Base-by-base conservation (phyloP, 2,888 invertebrate genomes). In the Frankliniella intonsa region DNA sequence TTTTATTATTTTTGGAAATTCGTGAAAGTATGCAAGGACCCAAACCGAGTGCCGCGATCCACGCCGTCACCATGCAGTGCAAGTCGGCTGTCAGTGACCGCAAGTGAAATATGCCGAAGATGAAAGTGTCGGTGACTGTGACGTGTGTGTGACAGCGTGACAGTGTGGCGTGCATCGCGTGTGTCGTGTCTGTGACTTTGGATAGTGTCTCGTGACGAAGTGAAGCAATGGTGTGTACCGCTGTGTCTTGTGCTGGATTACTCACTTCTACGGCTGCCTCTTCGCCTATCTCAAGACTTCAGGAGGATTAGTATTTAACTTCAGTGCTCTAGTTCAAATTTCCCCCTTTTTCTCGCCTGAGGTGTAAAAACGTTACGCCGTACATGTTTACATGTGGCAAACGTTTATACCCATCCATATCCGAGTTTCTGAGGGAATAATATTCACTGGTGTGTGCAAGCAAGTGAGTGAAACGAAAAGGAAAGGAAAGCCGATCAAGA, bases 31-130 rank as follows among this genome's bases (percentile, higher is more conserved):
- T 76, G 69, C 69, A 76, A 76, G 69, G 69, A 76, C 69, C 62
- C 14, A 19, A 62, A 38, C 38, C 19, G 55, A 19, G 55, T 17
- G 17, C 55, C 69, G 69, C 69, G 69, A 76, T 76, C 69, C 22
- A 22, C 55, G 55, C 19, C 55, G 2, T 38, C 62, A 62, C 14
- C 17, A 25, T 76, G 22, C 69, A 17, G 62, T 62, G 69, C 69
- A 25, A 76, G 69, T 25, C 22, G 22, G 22, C 69, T 76, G 69
- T 76, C 69, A 76, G 69, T 76, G 69, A 76, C 69, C 69, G 69
- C 69, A 69, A 69, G 69, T 69, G 69, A 22, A 76, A 76, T 76
- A 76, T 76, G 69, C 69, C 69, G 69, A 76, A 76, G 69, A 76
- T 76, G 69, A 76, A 76, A 76, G 69, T 76, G 69, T 22, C 69